Evolutionary conservation across 1,140 invertebrate genomes (phyloP).

Genomic region (Elymnias hypermnestra): DNA sequence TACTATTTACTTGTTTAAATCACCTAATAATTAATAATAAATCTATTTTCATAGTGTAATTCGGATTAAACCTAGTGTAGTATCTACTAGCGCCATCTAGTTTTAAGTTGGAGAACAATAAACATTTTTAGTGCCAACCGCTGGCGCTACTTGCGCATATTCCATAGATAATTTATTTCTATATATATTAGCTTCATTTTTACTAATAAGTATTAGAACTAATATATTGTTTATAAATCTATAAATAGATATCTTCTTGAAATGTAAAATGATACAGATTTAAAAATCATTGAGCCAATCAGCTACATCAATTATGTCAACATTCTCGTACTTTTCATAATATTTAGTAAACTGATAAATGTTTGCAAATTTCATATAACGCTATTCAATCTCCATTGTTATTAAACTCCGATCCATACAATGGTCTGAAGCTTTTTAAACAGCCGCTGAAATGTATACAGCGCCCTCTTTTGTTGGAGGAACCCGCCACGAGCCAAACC

Average conservation of each 20-base stretch:
- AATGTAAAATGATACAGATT: not conserved
- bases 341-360: conserved; percentile 21
- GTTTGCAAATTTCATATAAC: conserved; percentile 23
- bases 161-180: too few species aligned
- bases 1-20: too few species aligned
- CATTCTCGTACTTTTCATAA: not conserved
- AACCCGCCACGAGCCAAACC: conserved; percentile 64
- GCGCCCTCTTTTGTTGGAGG: conserved; percentile 50
- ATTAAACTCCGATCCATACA: conserved; percentile 21
- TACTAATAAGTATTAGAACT: too few species aligned
- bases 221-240: too few species aligned
- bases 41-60: not conserved
- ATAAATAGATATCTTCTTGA: too few species aligned
- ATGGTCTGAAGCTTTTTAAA: conserved; percentile 23
- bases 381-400: conserved; percentile 27
- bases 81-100: conserved; percentile 33
- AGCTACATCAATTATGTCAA: not conserved
- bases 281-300: not conserved
- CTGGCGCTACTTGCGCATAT: conserved; percentile 27
- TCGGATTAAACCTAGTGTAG: too few species aligned
- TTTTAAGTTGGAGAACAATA: conserved; percentile 21
- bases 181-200: too few species aligned
- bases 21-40: too few species aligned
- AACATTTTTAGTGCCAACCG: conserved; percentile 17
- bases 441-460: conserved; percentile 31